Conservation (phyloP, 2,797 vertebrate species). For the Tadarida brasiliensis region DNA sequence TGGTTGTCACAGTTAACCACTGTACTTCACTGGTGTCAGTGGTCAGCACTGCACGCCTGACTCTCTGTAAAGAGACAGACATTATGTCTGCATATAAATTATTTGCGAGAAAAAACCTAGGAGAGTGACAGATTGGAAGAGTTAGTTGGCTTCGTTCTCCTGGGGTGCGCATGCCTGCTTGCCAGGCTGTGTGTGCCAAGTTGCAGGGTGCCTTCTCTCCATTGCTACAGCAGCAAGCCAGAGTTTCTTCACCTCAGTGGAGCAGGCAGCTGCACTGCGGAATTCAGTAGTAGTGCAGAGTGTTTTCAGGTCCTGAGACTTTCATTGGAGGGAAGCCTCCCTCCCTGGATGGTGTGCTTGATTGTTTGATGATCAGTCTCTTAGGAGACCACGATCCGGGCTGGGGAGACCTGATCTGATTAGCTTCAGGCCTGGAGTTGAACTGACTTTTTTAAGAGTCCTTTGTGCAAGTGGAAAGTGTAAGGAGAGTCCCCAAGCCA, state of each 20-base stretch:
- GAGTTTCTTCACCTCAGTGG: rapidly evolving
- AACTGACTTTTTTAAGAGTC: neutral
- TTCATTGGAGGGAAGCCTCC: neutral
- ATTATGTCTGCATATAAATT: neutral
- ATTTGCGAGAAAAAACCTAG: neutral
- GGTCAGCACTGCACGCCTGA: neutral
- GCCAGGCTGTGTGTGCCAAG: rapidly evolving
- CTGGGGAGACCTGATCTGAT: neutral
- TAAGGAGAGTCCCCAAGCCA: neutral
- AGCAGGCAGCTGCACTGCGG: neutral
- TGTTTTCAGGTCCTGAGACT: neutral
- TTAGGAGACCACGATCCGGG: neutral
- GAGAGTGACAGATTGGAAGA: neutral
- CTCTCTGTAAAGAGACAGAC: neutral
- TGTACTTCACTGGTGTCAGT: rapidly evolving
- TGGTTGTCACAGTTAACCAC: neutral
- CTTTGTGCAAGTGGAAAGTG: neutral
- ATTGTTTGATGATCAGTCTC: rapidly evolving
- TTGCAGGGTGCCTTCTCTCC: rapidly evolving
- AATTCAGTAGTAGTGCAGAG: neutral
- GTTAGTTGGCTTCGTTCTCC: neutral
- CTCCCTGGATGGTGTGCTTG: neutral
- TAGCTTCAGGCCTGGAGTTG: neutral
- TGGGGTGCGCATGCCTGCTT: rapidly evolving
- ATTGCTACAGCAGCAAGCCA: too few species aligned